Evolutionary conservation across 2,113 vertebrate genomes (phyloP).

Genomic region (Eudyptes chrysolophus): DNA sequence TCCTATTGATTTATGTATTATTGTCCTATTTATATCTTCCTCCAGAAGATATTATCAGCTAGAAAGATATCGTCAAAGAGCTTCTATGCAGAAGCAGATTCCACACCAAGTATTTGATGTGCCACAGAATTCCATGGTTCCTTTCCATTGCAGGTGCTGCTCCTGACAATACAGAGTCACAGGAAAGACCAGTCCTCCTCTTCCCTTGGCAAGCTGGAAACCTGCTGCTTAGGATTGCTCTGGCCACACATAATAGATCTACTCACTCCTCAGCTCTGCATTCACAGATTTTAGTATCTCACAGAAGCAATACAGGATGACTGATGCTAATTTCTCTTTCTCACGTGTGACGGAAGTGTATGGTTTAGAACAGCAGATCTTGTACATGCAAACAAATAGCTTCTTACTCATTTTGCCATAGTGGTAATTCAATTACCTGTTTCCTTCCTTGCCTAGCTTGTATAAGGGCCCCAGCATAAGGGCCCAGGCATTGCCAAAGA

Average conservation of each 20-base stretch:
- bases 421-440: not conserved
- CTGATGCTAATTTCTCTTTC: not conserved
- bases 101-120: not conserved
- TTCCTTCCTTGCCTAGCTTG: not conserved
- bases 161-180: not conserved
- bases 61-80: not conserved
- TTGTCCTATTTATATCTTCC: not conserved
- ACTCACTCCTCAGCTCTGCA: not conserved
- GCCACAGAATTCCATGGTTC: not conserved
- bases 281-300: not conserved
- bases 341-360: not conserved
- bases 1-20: not conserved
- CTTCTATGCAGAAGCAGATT: not conserved
- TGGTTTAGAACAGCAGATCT: not conserved
- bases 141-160: not conserved
- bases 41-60: not conserved
- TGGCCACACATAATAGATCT: not conserved
- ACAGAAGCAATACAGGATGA: not conserved
- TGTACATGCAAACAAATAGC: not conserved
- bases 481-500: not conserved
- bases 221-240: not conserved
- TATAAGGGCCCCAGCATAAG: not conserved
- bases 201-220: not conserved
- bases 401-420: not conserved
- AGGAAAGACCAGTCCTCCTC: not conserved